Base-by-base conservation (phyloP, 2,113 vertebrate species). In the Prochilodus magdalenae region DNA sequence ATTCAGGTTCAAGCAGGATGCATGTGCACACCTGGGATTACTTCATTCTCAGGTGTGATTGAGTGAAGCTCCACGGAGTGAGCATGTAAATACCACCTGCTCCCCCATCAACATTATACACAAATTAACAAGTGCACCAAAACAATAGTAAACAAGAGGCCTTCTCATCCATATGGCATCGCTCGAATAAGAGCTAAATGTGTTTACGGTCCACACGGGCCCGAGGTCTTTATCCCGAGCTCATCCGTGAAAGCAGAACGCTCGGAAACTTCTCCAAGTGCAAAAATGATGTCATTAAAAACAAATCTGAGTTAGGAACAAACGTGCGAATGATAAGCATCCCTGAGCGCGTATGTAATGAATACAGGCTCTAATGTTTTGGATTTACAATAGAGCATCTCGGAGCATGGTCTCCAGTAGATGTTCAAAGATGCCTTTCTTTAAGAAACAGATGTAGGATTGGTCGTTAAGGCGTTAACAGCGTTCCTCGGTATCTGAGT, bases 11-110 rank as follows among this genome's bases (percentile, higher is more conserved):
- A 20, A 22, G 53, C 20, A 57, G 53, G n/a, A 60, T n/a, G 36
- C 13, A 36, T n/a, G 59, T 18, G 33, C 30, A 75, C 73, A 60
- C 53, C 73, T 60, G 73, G 53, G 40, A 33, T 60, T 75, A n/a
- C 33, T 26, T 75, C 55, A 75, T 14, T 15, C 30, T 55, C 30
- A 30, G 65, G 60, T 72, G 74, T 27, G n/a, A 59, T 53, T 2
- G 22, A 71, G 73, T 40, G 55, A 71, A 77, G 18, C 57, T 57
- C 72, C 53, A 36, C n/a, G 8, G 22, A 59, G 3, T 57, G 53
- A 57, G 4, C 6, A 4, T 22, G 20, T 22, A 7, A 57, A 22
- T 57, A n/a, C 53, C 22, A 30, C 30, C 40, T 40, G 59, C 33
- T 4, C 73, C 16, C 8, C 30, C 36, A 4, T 40, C 22, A 36